Conservation (phyloP, 2,797 vertebrate species). For the Siniperca undulata region DNA sequence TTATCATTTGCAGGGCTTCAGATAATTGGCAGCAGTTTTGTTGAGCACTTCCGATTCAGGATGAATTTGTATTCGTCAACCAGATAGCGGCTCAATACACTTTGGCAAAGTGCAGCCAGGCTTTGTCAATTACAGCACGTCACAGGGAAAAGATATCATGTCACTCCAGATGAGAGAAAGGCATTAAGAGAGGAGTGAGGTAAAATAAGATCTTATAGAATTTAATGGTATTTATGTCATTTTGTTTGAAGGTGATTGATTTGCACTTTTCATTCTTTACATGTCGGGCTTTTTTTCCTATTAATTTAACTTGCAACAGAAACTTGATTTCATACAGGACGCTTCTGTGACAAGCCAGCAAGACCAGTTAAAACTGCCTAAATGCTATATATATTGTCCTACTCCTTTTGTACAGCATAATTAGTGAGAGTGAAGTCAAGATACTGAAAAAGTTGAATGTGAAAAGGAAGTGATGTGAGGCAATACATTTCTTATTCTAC, state of each 20-base stretch:
- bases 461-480: not conserved
- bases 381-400: conserved; percentile 8
- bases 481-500: not conserved
- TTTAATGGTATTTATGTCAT: conserved; percentile 83
- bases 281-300: conserved; percentile 36
- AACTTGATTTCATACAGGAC: conserved; percentile 48
- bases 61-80: conserved; percentile 88
- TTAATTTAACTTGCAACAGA: conserved; percentile 66
- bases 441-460: not conserved
- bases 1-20: conserved; percentile 93
- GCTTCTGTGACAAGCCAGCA: conserved; percentile 36
- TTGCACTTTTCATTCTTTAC: conserved; percentile 69
- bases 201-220: conserved; percentile 83
- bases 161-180: conserved; percentile 81
- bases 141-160: conserved; percentile 75
- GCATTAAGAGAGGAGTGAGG: conserved; percentile 75
- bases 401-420: conserved; percentile 8
- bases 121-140: conserved; percentile 83
- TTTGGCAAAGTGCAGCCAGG: conserved; percentile 79
- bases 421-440: conserved; percentile 16
- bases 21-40: conserved; percentile 95
- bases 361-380: conserved; percentile 26
- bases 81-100: conserved; percentile 80
- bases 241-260: conserved; percentile 81
- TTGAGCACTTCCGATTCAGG: conserved; percentile 88